Conservation (phyloP, 1,140 invertebrate species). For the Drosophila arizonae region DNA sequence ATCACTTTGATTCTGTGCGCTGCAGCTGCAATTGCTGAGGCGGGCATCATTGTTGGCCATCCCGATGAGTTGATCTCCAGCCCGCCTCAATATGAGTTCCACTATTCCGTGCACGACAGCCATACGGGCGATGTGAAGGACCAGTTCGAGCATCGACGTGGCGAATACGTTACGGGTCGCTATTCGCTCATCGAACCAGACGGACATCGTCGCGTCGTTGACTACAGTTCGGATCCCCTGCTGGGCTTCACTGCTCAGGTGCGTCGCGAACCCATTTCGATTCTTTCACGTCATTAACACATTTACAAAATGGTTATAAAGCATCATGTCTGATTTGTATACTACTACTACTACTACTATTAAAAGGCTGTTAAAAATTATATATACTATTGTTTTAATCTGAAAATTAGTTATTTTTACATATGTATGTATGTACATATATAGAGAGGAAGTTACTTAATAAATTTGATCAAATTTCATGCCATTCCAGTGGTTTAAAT, state of each 20-base stretch:
- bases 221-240: conserved; percentile 82
- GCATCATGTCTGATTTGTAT: conserved; percentile 9
- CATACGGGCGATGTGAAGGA: conserved; percentile 87
- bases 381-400: conserved; percentile 1
- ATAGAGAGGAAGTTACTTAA: too few species aligned
- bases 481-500: too few species aligned
- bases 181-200: conserved; percentile 83
- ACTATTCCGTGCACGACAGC: conserved; percentile 86
- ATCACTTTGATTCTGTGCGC: conserved; percentile 42
- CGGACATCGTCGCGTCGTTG: conserved; percentile 82
- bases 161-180: conserved; percentile 83
- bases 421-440: too few species aligned
- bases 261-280: conserved; percentile 57
- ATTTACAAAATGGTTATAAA: not conserved
- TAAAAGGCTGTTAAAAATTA: conserved; percentile 55
- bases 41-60: conserved; percentile 57
- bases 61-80: conserved; percentile 79
- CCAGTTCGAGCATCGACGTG: conserved; percentile 86
- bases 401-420: not conserved
- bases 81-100: conserved; percentile 86
- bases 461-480: too few species aligned
- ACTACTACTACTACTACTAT: conserved; percentile 1
- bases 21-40: conserved; percentile 33
- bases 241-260: conserved; percentile 83
- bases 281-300: conserved; percentile 42